Evolutionary conservation across 2,888 invertebrate genomes (phyloP), one percentile per base, ranked within the genome.

Genomic region (Nomada ferruginata): DNA sequence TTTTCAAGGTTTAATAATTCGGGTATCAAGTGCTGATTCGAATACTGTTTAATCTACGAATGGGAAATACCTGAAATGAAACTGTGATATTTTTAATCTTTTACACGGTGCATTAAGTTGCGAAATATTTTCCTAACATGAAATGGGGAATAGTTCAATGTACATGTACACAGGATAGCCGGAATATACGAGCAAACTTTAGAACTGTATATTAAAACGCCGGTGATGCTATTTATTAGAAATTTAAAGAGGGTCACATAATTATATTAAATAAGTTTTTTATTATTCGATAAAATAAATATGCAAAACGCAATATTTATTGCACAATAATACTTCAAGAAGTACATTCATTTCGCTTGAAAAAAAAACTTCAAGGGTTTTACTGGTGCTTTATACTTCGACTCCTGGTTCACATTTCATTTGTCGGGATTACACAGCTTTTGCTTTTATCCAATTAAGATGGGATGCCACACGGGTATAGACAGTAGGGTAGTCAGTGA

Each of bases 391-490:
- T 82, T 59, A 81, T 60, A 57, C 11, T 42, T 26, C 11, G 9
- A 52, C 47, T 65, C 53, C 18, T 2, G 10, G 4, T 36, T 18
- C 26, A 5, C 1, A n/a, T 36, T 52, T 61, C 26, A 1, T 26
- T 61, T 36, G 18, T 15, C 36, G 26, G 18, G 20, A 77, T 85
- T 85, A 86, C 9, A 74, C 64, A 3, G 85, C 68, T 4, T 87
- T 23, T 2, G 4, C 0, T 11, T 66, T 42, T 36, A 86, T 83
- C 86, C 86, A 86, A 15, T 87, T 72, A 9, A 90, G 61, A 57
- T 86, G 89, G 53, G 89, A 59, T 5, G 85, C 9, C 1, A 92
- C 91, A 57, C 90, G 87, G 0, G 91, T 92, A 79, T 88, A 92
- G 47, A 92, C 91, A n/a, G 90, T 89, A 3, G 92, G 92, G 53